phyloP scores from a whole-genome alignment of 2,888 invertebrate species.

The Athalia cordata region DNA sequence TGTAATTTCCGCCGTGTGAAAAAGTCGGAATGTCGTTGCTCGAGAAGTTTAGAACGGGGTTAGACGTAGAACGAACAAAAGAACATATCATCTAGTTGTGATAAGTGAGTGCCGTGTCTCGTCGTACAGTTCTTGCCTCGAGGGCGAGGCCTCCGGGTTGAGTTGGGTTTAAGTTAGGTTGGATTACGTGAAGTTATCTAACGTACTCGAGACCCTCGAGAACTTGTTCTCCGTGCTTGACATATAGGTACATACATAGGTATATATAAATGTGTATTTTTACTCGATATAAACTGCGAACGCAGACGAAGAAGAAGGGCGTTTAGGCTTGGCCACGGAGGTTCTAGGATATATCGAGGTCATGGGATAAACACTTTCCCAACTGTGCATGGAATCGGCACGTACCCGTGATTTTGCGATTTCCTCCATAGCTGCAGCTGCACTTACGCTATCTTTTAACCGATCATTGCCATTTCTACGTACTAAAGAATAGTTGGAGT shows the following conservation, averaged over 20 bases:
- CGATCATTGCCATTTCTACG: neutral
- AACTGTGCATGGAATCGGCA: constrained; percentile 57
- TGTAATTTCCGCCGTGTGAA: too few relatives aligned
- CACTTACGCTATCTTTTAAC: neutral
- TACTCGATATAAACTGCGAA: neutral
- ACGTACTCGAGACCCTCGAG: neutral
- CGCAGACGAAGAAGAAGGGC: constrained; percentile 40
- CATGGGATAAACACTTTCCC: constrained; percentile 65
- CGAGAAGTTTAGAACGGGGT: too few relatives aligned
- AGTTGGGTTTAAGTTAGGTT: neutral
- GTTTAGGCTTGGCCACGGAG: constrained; percentile 43
- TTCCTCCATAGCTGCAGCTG: neutral
- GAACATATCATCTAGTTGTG: neutral
- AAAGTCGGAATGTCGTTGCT: too few relatives aligned
- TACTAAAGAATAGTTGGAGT: too few relatives aligned
- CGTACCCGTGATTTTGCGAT: constrained; percentile 43
- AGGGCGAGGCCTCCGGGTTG: neutral
- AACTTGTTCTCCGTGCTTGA: constrained; percentile 8
- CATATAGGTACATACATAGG: neutral
- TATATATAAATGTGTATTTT: neutral
- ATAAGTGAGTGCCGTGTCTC: neutral
- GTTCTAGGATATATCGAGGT: constrained; percentile 59
- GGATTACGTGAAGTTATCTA: constrained; percentile 17
- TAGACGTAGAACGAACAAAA: neutral
- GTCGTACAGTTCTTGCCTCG: neutral